Percentiles rank a stretch among this genome's conserved stretches.
Conservation (phyloP, 1,140 invertebrate genomes). For the Colletes latitarsis region DNA sequence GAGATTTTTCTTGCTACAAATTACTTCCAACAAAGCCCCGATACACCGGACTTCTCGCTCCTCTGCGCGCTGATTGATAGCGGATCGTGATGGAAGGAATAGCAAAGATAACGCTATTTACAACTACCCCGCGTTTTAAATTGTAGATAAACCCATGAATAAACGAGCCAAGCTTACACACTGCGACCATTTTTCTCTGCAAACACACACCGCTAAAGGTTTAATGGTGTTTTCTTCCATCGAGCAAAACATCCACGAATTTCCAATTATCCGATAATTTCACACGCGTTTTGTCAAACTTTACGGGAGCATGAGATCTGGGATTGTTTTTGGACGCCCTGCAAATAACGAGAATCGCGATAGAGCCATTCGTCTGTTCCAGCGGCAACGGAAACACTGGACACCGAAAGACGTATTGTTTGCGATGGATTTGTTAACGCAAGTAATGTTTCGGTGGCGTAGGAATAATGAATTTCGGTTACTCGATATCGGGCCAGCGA, state of each 20-base stretch:
- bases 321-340: neutral
- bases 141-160: slow-evolving; percentile 10
- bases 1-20: slow-evolving; percentile 34
- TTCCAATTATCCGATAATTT: too few species aligned
- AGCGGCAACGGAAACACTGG: neutral
- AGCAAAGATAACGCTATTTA: slow-evolving; percentile 42
- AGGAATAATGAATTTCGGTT: neutral
- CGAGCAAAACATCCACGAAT: neutral
- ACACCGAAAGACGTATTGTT: slow-evolving; percentile 16
- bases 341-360: neutral
- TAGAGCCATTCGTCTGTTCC: neutral
- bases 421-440: slow-evolving; percentile 21
- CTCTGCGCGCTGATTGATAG: slow-evolving; percentile 36
- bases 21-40: slow-evolving; percentile 8
- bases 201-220: neutral
- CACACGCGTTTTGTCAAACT: too few species aligned
- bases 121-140: slow-evolving; percentile 18
- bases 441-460: slow-evolving; percentile 8
- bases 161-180: neutral
- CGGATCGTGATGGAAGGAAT: slow-evolving; percentile 29
- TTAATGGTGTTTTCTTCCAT: neutral
- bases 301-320: neutral
- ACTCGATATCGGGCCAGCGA: neutral
- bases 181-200: neutral
- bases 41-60: slow-evolving; percentile 14